Evolutionary conservation across 2,797 vertebrate genomes (phyloP), one percentile per base, ranked within the genome.

Genomic region (Danionella dracula): DNA sequence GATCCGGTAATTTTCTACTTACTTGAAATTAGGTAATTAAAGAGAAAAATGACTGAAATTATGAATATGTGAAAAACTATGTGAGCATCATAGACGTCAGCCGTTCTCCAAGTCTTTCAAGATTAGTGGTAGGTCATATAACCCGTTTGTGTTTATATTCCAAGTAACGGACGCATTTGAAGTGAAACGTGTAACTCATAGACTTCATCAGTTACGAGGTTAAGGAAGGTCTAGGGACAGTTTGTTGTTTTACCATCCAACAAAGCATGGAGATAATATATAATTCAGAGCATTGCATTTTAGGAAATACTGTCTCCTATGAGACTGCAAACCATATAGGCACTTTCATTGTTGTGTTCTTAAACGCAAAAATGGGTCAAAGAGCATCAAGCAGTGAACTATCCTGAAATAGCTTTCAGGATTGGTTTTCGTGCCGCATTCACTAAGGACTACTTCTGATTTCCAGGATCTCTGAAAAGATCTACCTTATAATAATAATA

Each of bases 351-450:
- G 29, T 11, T 13, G 3, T n/a, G n/a, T n/a, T n/a, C n/a, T n/a
- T n/a, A n/a, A n/a, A n/a, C n/a, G n/a, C n/a, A n/a, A n/a, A 75
- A 67, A 45, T 63, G 41, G 23, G 31, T 13, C 40, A 55, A 48
- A 20, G 55, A 40, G 57, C 61, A 61, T 41, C 63, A 68, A 55
- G 68, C 35, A 34, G 54, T 54, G 11, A 31, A 59, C 16, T 60
- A 32, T 61, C 42, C 72, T 74, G 38, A 70, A 60, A 21, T 66
- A 58, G 13, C 44, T 40, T 50, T 37, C 42, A n/a, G n/a, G 31
- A 50, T 17, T 58, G 48, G 44, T 61, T 64, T 57, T 12, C 37
- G 10, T 51, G 40, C 41, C 23, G 59, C 34, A 21, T 51, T 50
- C 12, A 6, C 13, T 32, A 8, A 32, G 44, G 40, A 12, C 35